Percentiles rank a stretch among this genome's conserved stretches.
Conservation (phyloP, 2,113 vertebrate species). For the Nothoprocta perdicaria region DNA sequence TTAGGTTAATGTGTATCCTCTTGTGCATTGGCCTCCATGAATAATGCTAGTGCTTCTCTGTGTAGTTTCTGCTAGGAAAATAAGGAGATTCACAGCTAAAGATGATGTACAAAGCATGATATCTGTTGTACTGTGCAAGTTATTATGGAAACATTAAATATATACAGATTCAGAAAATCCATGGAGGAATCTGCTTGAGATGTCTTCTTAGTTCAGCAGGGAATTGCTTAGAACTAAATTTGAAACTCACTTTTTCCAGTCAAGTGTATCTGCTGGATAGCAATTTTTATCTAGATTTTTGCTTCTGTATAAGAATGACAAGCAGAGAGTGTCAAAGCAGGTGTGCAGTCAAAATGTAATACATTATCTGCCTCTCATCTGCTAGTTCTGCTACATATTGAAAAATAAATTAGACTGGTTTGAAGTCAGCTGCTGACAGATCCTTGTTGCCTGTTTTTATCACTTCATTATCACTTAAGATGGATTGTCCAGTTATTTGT, state of each 20-base stretch:
- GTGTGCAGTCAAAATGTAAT: neutral
- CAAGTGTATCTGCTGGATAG: neutral
- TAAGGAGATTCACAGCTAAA: neutral
- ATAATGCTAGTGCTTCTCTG: neutral
- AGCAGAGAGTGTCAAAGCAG: neutral
- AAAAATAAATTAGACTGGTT: neutral
- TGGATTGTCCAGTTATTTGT: neutral
- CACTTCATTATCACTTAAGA: constrained; percentile 9
- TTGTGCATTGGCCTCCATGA: neutral
- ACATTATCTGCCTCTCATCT: neutral
- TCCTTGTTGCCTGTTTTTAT: neutral
- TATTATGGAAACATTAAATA: neutral
- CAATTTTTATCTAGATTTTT: neutral
- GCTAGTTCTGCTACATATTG: neutral
- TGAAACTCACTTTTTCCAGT: neutral
- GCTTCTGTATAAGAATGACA: neutral
- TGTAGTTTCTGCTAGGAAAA: neutral
- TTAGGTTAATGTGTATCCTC: neutral
- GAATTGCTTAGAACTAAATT: neutral
- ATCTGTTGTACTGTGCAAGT: neutral
- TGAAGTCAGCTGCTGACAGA: neutral
- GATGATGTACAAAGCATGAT: neutral
- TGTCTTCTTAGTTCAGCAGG: neutral
- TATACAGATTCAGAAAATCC: neutral
- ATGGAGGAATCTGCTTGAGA: neutral